Evolutionary conservation across 2,113 vertebrate genomes (phyloP), one percentile per base, ranked within the genome.

Genomic region (Ailuropoda melanoleuca): DNA sequence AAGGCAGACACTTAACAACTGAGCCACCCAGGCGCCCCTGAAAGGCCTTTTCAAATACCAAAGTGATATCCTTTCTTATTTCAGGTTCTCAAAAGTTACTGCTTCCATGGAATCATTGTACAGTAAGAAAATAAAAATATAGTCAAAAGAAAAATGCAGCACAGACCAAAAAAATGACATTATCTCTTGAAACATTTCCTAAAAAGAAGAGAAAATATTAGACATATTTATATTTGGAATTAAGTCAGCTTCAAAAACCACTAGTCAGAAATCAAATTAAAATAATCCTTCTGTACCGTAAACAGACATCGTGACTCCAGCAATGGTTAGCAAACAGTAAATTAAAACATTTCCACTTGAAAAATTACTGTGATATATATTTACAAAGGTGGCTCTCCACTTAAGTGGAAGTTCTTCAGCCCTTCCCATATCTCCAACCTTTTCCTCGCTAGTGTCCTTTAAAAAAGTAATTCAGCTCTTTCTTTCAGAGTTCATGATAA

Each of bases 291-390:
- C 82, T 89, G 37, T 78, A 37, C 9, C 37, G 23, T 91, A 53
- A 66, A 46, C 82, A 91, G 75, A 95, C 64, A 81, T 34, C 8
- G 2, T 53, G 92, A 95, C 53, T 82, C 48, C 89, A 93, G 77
- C 29, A 92, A 46, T 8, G 39, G 39, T 8, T 95, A n/a, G 34
- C 48, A 95, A 95, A 77, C 4, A 66, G 70, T 77, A 96, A 88
- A 74, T 77, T 86, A 89, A 95, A 93, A 60, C 34, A 91, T 88
- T 94, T 88, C 37, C 80, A 85, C n/a, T 91, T 91, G 92, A 96
- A 66, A 74, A 96, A 68, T 62, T 58, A 77, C 50, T 86, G 8
- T 74, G 34, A 91, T 26, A 74, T 46, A 53, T 34, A 90, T 86
- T 94, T 93, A 81, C 55, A 97, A 91, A 93, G 55, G 56, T 34